phyloP scores from a whole-genome alignment of 2,113 vertebrate genomes.

The Eonycteris spelaea region DNA sequence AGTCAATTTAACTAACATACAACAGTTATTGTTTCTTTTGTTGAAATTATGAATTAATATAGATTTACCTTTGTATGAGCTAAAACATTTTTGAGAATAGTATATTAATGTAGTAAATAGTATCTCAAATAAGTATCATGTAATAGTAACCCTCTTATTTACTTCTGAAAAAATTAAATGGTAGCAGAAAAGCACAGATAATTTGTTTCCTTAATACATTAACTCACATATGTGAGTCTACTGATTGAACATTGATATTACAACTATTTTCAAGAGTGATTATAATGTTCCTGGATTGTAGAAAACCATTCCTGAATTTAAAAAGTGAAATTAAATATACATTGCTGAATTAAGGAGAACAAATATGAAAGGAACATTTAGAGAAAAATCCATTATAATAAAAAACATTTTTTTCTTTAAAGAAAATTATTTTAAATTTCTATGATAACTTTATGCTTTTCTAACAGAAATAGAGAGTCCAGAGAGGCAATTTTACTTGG shows the following conservation, averaged over 20 bases:
- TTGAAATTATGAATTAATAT: background rate
- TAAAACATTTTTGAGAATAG: background rate
- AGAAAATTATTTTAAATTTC: slow-evolving; percentile 4
- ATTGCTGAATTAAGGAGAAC: background rate
- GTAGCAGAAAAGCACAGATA: background rate
- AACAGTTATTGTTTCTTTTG: background rate
- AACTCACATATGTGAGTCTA: background rate
- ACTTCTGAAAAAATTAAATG: slow-evolving; percentile 1
- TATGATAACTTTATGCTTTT: background rate
- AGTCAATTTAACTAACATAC: background rate
- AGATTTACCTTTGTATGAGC: background rate
- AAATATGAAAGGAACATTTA: background rate
- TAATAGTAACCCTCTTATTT: background rate
- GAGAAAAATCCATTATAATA: background rate
- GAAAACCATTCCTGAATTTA: background rate
- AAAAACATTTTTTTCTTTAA: background rate
- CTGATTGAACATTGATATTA: background rate
- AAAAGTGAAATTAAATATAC: background rate
- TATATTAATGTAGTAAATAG: background rate
- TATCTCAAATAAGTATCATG: background rate
- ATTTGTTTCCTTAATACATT: background rate
- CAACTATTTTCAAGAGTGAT: background rate
- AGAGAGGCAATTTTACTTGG: slow-evolving; percentile 28
- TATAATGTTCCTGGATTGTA: background rate
- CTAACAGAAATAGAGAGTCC: background rate